Conservation (phyloP, 2,113 vertebrate species). For the Myotis davidii region DNA sequence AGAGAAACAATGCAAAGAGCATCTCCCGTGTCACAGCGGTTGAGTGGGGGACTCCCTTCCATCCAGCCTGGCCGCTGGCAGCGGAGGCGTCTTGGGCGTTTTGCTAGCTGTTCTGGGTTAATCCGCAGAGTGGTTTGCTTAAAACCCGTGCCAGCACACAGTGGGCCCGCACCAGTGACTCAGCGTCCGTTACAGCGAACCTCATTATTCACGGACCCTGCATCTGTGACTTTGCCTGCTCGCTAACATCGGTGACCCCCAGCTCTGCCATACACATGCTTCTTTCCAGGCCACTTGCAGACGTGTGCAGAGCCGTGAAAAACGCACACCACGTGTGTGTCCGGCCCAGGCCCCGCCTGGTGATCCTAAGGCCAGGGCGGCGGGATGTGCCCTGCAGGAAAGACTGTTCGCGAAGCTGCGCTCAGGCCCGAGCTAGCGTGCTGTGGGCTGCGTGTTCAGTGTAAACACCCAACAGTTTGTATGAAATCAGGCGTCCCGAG, state of each 20-base stretch:
- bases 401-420: fast-evolving
- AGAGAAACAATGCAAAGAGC: background rate
- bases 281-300: background rate
- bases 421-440: fast-evolving
- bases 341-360: fast-evolving
- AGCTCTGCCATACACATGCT: fast-evolving
- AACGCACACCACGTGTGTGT: too few species aligned
- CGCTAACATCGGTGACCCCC: fast-evolving
- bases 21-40: fast-evolving
- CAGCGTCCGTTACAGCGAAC: fast-evolving
- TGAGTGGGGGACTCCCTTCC: background rate
- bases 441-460: fast-evolving
- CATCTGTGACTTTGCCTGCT: fast-evolving
- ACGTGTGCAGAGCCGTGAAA: fast-evolving
- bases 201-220: fast-evolving
- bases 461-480: fast-evolving
- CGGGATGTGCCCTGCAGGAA: fast-evolving
- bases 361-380: background rate
- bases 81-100: fast-evolving
- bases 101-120: fast-evolving
- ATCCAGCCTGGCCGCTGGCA: background rate
- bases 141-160: fast-evolving
- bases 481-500: background rate
- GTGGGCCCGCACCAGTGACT: fast-evolving
- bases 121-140: fast-evolving